Evolutionary conservation across 2,113 vertebrate species (phyloP), one percentile per base, ranked within the genome.

Genomic region (Protobothrops flavoviridis): DNA sequence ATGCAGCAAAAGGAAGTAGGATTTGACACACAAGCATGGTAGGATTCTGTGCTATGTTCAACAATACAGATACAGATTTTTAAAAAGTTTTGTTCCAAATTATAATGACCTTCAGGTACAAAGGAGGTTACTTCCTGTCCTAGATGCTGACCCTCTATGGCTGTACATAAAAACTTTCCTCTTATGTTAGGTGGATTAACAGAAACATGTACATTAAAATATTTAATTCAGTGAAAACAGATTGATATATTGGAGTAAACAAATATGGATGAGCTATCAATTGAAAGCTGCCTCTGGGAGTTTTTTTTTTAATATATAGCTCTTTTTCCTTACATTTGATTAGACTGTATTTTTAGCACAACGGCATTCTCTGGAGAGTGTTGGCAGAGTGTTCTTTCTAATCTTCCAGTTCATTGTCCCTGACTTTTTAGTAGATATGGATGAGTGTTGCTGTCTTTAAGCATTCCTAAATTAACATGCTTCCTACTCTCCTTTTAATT

Each of bases 21-120:
- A 9, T 33, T 39, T 81, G 69, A 33, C 17, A 39, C n/a, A 39
- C 15, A 81, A 39, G 69, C 69, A 81, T 81, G 33, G 69, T 39
- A 81, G n/a, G n/a, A 39, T 81, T 33, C 29, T 33, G 9, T 61
- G 64, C 64, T 69, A 6, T 15, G 64, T 33, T 69, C 29, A 69
- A 61, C 24, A 61, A 17, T 69, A 95, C 89, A 56, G 92, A 91
- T 91, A 50, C 90, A 57, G 15, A 86, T 96, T 96, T 94, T 91
- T 96, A 13, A 90, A 24, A 69, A 94, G 90, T 95, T 96, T 93
- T 94, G 93, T 95, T 96, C 64, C 33, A 94, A 94, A 53, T 93
- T 7, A 61, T 95, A 92, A 52, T 17, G 88, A 88, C 24, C 91
- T 95, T 95, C 94, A 96, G 93, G 93, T 89, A 87, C 93, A 94